Evolutionary conservation across 2,888 invertebrate species (phyloP).

Genomic region (Bugula neritina): DNA sequence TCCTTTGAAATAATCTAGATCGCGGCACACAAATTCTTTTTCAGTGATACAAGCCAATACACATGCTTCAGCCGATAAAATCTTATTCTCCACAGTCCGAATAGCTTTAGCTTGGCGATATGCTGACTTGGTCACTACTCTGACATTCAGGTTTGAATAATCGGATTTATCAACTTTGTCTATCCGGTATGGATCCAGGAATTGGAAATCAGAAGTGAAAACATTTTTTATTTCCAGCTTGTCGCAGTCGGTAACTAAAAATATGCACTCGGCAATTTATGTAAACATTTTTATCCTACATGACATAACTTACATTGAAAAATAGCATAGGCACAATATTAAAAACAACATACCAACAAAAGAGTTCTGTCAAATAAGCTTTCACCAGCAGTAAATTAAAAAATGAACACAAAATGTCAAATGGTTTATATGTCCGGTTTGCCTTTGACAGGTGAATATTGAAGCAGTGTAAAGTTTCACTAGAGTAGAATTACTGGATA

Average conservation of each 20-base stretch:
- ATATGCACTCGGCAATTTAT: no score
- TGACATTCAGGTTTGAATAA: background rate
- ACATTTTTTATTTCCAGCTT: background rate
- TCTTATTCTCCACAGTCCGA: background rate
- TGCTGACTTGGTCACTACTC: slow-evolving; percentile 2
- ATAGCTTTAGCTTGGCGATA: slow-evolving; percentile 3
- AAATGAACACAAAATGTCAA: background rate
- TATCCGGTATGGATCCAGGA: background rate
- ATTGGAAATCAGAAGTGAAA: background rate
- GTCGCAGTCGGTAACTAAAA: slow-evolving; percentile 18
- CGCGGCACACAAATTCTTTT: slow-evolving; percentile 22
- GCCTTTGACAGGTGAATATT: no score
- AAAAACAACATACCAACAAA: no score
- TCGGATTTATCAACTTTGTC: background rate
- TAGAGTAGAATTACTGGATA: no score
- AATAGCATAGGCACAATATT: no score
- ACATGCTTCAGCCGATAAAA: slow-evolving; percentile 1
- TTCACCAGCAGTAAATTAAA: no score
- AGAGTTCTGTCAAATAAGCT: no score
- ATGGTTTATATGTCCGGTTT: no score
- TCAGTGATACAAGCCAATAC: slow-evolving; percentile 5
- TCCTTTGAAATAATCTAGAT: background rate
- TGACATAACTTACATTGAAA: background rate
- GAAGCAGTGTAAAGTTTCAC: no score
- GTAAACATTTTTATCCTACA: no score